Percentiles rank a stretch among this genome's conserved stretches.
Evolutionary conservation across 2,888 invertebrate genomes (phyloP).

Genomic region (Coelopa pilipes): DNA sequence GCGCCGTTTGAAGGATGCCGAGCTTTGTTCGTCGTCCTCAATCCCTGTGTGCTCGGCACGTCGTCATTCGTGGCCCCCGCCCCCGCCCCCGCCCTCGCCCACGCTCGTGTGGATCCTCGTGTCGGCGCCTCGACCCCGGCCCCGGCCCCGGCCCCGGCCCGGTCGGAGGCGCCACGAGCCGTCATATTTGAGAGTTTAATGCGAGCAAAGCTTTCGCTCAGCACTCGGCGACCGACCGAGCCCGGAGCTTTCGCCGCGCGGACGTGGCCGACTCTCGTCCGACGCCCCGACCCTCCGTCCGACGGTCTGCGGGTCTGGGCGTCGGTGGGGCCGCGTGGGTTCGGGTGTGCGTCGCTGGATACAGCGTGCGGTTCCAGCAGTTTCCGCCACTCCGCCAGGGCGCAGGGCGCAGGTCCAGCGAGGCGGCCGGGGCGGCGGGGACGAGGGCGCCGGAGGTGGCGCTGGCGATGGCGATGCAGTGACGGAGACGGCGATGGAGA

Average conservation of each 20-base stretch:
- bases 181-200: slow-evolving; percentile 31
- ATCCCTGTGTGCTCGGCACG: too few species aligned
- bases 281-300: neutral
- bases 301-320: slow-evolving; percentile 7
- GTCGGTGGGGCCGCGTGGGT: neutral
- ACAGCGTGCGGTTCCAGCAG: slow-evolving; percentile 8
- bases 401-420: slow-evolving; percentile 30
- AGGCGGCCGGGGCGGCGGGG: neutral
- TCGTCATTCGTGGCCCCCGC: slow-evolving; percentile 9
- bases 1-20: too few species aligned
- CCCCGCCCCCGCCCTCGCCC: neutral
- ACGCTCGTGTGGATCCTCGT: neutral
- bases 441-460: neutral
- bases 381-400: slow-evolving; percentile 31
- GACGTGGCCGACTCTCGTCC: neutral
- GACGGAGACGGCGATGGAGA: neutral
- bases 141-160: too few species aligned
- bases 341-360: slow-evolving; percentile 16
- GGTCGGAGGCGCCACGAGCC: too few species aligned
- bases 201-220: slow-evolving; percentile 29
- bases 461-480: slow-evolving; percentile 14
- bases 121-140: neutral
- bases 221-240: neutral
- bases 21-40: too few species aligned
- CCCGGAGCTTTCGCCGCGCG: too few species aligned